phyloP scores from a whole-genome alignment of 2,797 vertebrate genomes.

The Enteromius unitaeniatus region DNA sequence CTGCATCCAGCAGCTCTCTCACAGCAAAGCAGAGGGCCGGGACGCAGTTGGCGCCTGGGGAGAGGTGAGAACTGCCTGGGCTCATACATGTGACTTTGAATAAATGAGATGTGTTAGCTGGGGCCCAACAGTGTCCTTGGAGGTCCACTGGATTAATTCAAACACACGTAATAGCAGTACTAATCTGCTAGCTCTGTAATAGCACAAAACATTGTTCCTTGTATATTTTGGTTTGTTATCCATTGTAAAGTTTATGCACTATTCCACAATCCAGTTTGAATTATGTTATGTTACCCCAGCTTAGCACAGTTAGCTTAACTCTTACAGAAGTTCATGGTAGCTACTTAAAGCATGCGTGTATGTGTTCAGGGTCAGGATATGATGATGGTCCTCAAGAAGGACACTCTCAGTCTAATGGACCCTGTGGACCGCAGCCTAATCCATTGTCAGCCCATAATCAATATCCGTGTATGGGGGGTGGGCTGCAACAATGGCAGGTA shows the following conservation, averaged over 20 bases:
- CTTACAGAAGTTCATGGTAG: background rate
- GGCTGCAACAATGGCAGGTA: slow-evolving; percentile 95
- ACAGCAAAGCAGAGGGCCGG: slow-evolving; percentile 78
- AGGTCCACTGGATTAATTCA: background rate
- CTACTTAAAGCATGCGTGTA: background rate
- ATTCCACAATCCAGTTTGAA: background rate
- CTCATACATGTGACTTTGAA: background rate
- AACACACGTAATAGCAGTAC: background rate
- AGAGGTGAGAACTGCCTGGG: slow-evolving; percentile 79
- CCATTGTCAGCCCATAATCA: slow-evolving; percentile 91
- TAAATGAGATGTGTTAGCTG: slow-evolving; percentile 25
- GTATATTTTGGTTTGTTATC: background rate
- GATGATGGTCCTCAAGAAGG: slow-evolving; percentile 94
- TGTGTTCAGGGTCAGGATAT: slow-evolving; percentile 88
- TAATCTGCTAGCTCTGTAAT: background rate
- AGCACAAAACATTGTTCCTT: background rate
- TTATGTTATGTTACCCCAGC: background rate
- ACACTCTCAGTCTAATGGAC: slow-evolving; percentile 91
- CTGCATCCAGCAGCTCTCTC: slow-evolving; percentile 95
- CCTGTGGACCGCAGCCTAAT: slow-evolving; percentile 89
- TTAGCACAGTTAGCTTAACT: background rate
- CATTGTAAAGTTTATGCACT: background rate
- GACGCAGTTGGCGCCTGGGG: slow-evolving; percentile 79
- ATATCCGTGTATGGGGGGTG: slow-evolving; percentile 96
- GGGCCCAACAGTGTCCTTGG: background rate